A percentile compares a stretch with the other conserved stretches of the same genome.
Conservation (phyloP, 2,113 vertebrate genomes). For the Chauna torquata region DNA sequence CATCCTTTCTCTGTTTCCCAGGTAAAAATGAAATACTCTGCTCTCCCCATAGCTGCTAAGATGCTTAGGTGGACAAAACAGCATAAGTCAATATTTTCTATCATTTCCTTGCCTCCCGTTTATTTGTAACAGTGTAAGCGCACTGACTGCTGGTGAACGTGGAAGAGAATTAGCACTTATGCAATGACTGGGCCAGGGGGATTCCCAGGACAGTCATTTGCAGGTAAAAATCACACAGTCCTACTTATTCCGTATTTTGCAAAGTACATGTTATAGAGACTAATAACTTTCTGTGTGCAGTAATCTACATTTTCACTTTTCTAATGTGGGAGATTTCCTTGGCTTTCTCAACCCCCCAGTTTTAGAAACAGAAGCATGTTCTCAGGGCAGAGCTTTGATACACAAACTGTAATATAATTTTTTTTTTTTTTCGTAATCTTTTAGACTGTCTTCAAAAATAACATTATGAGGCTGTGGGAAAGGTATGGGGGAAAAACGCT, state of each 20-base stretch:
- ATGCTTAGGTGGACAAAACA: neutral
- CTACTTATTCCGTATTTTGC: neutral
- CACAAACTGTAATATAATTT: neutral
- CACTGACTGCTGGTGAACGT: neutral
- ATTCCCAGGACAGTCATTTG: neutral
- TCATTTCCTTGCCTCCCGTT: neutral
- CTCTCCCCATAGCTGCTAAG: neutral
- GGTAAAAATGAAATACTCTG: neutral
- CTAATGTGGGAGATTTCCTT: neutral
- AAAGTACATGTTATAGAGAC: neutral
- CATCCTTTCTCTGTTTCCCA: neutral
- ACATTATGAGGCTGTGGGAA: neutral
- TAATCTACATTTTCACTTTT: neutral
- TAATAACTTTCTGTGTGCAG: neutral
- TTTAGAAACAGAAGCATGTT: neutral
- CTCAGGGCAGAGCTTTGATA: neutral
- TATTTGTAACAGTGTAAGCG: neutral
- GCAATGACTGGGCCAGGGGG: neutral
- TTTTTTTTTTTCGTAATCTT: neutral
- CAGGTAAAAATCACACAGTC: neutral
- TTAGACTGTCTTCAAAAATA: neutral
- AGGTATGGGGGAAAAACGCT: neutral
- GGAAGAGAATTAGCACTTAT: neutral
- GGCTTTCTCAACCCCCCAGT: neutral
- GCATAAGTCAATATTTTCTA: neutral